phyloP scores from a whole-genome alignment of 37 sponge, comb jelly and placozoan species.

The Haliclona indistincta region DNA sequence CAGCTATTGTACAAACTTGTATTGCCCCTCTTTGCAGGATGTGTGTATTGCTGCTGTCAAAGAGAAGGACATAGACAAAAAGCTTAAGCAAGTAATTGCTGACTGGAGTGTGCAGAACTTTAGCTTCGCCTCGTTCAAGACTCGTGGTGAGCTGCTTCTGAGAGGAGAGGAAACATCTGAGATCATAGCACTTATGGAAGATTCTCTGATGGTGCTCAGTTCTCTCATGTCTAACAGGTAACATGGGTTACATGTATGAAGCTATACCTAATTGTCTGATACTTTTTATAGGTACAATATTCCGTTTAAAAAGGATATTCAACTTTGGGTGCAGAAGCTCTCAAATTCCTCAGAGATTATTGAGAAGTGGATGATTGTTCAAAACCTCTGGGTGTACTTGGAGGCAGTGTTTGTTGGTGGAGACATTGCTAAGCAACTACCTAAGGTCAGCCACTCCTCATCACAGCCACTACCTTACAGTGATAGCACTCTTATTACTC shows the following conservation, averaged over 20 bases:
- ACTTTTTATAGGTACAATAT: constrained; percentile 87
- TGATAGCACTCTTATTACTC: not conserved
- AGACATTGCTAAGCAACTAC: constrained; percentile 99
- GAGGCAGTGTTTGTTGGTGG: constrained; percentile 99
- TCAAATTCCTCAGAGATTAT: constrained; percentile 95
- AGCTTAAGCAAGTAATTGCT: constrained; percentile 90
- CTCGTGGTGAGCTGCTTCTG: constrained; percentile 96
- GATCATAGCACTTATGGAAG: constrained; percentile 97
- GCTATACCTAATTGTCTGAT: not conserved
- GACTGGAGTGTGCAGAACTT: constrained; percentile 97
- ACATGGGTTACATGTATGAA: not conserved
- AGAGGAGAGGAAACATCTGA: constrained; percentile 94
- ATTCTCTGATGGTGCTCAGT: constrained; percentile 97
- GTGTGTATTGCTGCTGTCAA: constrained; percentile 98
- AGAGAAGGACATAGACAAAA: constrained; percentile 97
- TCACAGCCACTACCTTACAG: no score
- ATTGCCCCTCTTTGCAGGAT: constrained; percentile 44
- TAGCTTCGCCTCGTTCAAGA: constrained; percentile 87
- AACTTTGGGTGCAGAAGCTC: constrained; percentile 94
- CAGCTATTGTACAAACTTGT: not conserved
- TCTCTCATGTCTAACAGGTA: constrained; percentile 99
- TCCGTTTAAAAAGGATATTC: constrained; percentile 98
- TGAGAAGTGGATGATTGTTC: constrained; percentile 97
- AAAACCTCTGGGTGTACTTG: constrained; percentile 99
- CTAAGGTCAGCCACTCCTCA: constrained; percentile 61